A percentile compares a stretch with the other conserved stretches of the same genome.
phyloP scores from a whole-genome alignment of 2,888 invertebrate species.

The Acanthosoma haemorrhoidale region DNA sequence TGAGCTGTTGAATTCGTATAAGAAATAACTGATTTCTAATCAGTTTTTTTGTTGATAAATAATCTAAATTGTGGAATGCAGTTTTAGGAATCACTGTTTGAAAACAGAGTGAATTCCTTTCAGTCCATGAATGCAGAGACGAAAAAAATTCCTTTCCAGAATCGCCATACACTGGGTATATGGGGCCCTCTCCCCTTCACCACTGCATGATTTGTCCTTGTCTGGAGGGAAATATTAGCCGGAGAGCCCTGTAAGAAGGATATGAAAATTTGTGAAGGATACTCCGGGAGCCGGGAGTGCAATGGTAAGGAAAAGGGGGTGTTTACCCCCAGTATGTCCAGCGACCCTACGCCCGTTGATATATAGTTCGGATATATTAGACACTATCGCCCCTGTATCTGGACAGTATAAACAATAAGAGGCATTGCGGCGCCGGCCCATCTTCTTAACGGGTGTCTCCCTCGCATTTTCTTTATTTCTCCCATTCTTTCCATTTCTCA shows the following conservation, averaged over 20 bases:
- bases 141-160: neutral
- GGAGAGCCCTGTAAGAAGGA: conserved; percentile 6
- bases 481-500: neutral
- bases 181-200: neutral
- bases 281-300: neutral
- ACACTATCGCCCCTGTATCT: conserved; percentile 27
- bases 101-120: neutral
- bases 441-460: neutral
- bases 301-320: conserved; percentile 14
- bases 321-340: neutral
- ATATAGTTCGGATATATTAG: conserved; percentile 28
- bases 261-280: conserved; percentile 26
- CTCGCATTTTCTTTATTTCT: neutral
- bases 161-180: neutral
- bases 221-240: conserved; percentile 10
- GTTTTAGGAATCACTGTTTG: neutral
- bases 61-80: no score
- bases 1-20: no score
- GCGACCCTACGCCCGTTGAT: neutral
- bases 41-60: no score
- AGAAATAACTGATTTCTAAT: no score
- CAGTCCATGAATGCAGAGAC: neutral
- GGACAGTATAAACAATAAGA: conserved; percentile 30
- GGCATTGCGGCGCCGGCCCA: conserved; percentile 20
- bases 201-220: neutral